phyloP scores from a whole-genome alignment of 2,888 invertebrate genomes.

The Spilosoma lubricipeda region DNA sequence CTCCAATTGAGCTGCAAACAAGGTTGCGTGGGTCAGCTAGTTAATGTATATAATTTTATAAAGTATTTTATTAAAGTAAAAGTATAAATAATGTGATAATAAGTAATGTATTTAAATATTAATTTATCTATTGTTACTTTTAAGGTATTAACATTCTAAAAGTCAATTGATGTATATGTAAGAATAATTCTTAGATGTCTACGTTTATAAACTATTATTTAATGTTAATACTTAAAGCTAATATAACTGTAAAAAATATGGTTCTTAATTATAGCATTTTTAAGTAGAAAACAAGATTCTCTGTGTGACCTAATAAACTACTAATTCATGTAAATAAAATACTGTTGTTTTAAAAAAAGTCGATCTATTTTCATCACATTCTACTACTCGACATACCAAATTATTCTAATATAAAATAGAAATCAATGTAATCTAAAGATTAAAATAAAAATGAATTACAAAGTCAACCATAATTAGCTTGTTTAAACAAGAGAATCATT shows the following conservation, averaged over 20 bases:
- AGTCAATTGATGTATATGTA: not conserved
- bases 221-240: not conserved
- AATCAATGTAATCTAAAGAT: not conserved
- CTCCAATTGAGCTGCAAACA: too few relatives aligned
- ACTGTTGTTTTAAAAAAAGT: not conserved
- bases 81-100: not conserved
- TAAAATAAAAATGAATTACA: not conserved
- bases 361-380: not conserved
- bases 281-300: not conserved
- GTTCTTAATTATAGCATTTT: not conserved
- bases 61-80: not conserved
- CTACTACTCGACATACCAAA: not conserved
- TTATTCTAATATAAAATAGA: not conserved
- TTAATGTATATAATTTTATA: not conserved
- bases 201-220: not conserved
- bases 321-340: not conserved
- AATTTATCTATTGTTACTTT: not conserved
- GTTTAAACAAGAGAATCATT: slow-evolving; percentile 17
- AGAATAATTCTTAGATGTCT: not conserved
- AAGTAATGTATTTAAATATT: not conserved
- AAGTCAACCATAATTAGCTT: not conserved
- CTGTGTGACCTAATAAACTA: not conserved
- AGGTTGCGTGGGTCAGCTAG: too few relatives aligned
- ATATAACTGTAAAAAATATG: not conserved
- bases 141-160: not conserved